Evolutionary conservation across 2,113 vertebrate species (phyloP), one percentile per base, ranked within the genome.

Genomic region (Pangasianodon gigas): DNA sequence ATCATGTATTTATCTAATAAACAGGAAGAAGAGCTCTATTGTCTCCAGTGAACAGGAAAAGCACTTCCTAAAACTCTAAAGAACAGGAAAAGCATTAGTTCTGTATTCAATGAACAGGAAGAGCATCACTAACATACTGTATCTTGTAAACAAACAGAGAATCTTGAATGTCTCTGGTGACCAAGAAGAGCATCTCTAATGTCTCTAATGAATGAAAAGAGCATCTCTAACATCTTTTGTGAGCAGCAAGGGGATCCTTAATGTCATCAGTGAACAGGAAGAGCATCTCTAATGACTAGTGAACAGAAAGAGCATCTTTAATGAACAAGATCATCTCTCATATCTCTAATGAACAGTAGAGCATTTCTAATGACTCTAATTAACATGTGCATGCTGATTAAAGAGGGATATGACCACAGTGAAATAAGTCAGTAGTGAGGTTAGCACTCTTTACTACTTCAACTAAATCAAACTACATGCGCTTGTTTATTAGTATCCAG

Each of bases 341-440:
- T 54, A 83, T 83, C 81, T 24, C 54, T 83, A 21, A 83, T 83
- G 54, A 83, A 83, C 54, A 83, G 54, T 19, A 58, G 16, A 84
- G 21, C 37, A 44, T 84, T 46, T 60, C 7, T 58, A 58, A 83
- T 83, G 52, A 58, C 19, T 60, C 62, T 44, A 62, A 84, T 60
- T 83, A 82, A 83, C n/a, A 54, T 58, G 54, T 4, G 19, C 19
- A 84, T 62, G 37, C 8, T 11, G 4, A 62, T 46, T 84, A 44
- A 46, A 62, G 4, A 44, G 13, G 41, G 41, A 29, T 62, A 62
- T 1, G 6, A 10, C 79, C 51, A 2, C 4, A 1, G 29, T 32
- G 29, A 82, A 51, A 51, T 81, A 52, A 52, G 79, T 81, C 51
- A 32, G 29, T 56, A 82, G 29, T 10, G 51, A 82, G 14, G 29